phyloP scores from a whole-genome alignment of 2,797 vertebrate genomes.

The Coregonus suidteri region DNA sequence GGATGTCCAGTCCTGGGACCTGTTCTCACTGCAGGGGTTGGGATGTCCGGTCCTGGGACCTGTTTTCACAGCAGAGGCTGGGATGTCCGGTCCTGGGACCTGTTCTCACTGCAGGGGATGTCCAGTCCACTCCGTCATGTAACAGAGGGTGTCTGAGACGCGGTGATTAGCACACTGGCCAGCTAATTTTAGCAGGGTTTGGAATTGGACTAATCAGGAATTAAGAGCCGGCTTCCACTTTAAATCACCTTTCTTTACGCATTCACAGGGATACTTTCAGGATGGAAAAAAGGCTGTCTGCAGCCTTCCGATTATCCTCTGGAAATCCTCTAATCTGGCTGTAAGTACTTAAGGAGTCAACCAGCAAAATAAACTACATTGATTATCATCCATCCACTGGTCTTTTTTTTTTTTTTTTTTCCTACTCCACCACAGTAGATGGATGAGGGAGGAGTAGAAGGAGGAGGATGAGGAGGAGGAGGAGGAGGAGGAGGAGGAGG shows the following conservation, averaged over 20 bases:
- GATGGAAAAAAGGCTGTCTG: slow-evolving; percentile 84
- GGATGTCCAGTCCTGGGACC: no score
- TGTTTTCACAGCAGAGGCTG: slow-evolving; percentile 15
- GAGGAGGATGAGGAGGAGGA: not conserved
- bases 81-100: no score
- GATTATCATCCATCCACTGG: slow-evolving; percentile 83
- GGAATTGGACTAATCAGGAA: slow-evolving; percentile 84
- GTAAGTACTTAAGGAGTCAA: slow-evolving; percentile 86
- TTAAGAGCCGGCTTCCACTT: slow-evolving; percentile 82
- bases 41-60: no score
- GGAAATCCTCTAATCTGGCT: slow-evolving; percentile 87
- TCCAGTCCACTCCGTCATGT: slow-evolving; percentile 36
- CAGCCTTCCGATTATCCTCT: slow-evolving; percentile 81
- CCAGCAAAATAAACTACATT: slow-evolving; percentile 89
- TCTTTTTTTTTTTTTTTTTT: slow-evolving; percentile 49
- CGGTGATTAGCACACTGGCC: slow-evolving; percentile 80
- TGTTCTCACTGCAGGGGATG: slow-evolving; percentile 3
- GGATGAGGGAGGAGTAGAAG: slow-evolving; percentile 38
- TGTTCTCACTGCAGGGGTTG: no score
- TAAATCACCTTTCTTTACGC: slow-evolving; percentile 74
- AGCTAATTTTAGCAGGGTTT: slow-evolving; percentile 83
- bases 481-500: not conserved
- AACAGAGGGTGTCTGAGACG: slow-evolving; percentile 62
- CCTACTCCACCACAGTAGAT: slow-evolving; percentile 50
- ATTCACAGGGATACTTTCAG: slow-evolving; percentile 78